Percentiles rank a stretch among this genome's conserved stretches.
Conservation (phyloP, 1,140 invertebrate species). For the Drosophila parvula region DNA sequence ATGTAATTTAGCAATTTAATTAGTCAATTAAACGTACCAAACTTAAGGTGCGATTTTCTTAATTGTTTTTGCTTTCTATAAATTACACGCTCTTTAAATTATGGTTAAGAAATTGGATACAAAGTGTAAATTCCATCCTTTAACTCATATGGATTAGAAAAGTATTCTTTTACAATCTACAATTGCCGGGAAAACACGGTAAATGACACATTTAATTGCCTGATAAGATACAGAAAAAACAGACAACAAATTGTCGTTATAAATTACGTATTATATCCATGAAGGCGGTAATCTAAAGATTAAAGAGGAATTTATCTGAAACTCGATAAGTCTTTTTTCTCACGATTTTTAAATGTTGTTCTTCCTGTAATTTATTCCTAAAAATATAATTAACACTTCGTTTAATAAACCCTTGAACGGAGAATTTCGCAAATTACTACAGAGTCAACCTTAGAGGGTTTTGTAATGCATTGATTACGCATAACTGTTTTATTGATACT, state of each 20-base stretch:
- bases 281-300: background rate
- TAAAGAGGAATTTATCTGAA: background rate
- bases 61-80: too few species aligned
- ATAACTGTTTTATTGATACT: constrained; percentile 4
- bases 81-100: too few species aligned
- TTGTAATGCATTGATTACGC: background rate
- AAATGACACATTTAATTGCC: constrained; percentile 5
- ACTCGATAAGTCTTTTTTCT: too few species aligned
- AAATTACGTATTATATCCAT: constrained; percentile 4
- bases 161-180: background rate
- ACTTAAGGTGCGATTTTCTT: too few species aligned
- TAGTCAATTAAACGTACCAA: too few species aligned
- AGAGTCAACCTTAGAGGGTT: background rate
- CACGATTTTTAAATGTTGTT: too few species aligned
- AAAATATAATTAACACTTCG: too few species aligned
- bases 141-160: background rate
- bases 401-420: background rate
- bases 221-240: constrained; percentile 14
- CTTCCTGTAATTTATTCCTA: too few species aligned
- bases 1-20: too few species aligned
- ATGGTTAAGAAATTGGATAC: too few species aligned
- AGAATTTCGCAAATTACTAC: background rate
- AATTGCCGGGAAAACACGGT: background rate
- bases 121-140: background rate
- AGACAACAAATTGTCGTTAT: background rate